phyloP scores from a whole-genome alignment of 2,888 invertebrate species.

The Vannuccia rotundouncinata region DNA sequence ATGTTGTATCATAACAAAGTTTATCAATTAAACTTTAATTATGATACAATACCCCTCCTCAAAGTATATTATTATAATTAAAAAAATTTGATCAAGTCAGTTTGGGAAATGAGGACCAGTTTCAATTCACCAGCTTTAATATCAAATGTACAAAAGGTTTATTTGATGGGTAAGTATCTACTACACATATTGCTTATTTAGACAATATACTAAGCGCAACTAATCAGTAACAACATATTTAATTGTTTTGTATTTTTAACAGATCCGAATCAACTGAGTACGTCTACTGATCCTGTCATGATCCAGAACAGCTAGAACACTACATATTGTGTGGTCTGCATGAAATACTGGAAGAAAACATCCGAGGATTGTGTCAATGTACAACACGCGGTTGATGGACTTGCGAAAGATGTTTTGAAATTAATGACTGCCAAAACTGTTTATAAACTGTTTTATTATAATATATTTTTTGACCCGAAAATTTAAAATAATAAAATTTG shows the following conservation, averaged over 20 bases:
- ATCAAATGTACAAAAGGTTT: constrained; percentile 24
- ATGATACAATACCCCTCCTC: not conserved
- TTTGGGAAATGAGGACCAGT: not conserved
- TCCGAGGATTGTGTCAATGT: constrained; percentile 7
- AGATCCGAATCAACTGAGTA: constrained; percentile 13
- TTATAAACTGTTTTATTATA: constrained; percentile 1
- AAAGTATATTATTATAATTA: constrained; percentile 8
- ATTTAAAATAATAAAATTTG: constrained; percentile 2
- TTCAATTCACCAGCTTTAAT: constrained; percentile 19
- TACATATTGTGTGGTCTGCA: not conserved
- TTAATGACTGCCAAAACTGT: constrained; percentile 26
- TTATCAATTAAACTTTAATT: constrained; percentile 15
- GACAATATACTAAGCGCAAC: constrained; percentile 17
- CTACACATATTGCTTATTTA: constrained; percentile 1
- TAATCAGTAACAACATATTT: constrained; percentile 15
- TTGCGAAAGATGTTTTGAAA: constrained; percentile 12
- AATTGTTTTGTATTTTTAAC: constrained; percentile 4
- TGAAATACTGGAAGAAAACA: constrained; percentile 5
- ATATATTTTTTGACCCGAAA: constrained; percentile 14
- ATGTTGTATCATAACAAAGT: constrained; percentile 19
- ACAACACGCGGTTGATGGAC: not conserved
- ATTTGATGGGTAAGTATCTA: constrained; percentile 13
- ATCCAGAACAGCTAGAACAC: not conserved
- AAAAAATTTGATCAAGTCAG: not conserved
- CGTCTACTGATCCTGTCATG: not conserved